These are phyloP conservation scores for Trachymyrmex septentrionalis DNA, from an alignment of 1,140 invertebrate genomes.

Conservation along the genomic window DNA sequence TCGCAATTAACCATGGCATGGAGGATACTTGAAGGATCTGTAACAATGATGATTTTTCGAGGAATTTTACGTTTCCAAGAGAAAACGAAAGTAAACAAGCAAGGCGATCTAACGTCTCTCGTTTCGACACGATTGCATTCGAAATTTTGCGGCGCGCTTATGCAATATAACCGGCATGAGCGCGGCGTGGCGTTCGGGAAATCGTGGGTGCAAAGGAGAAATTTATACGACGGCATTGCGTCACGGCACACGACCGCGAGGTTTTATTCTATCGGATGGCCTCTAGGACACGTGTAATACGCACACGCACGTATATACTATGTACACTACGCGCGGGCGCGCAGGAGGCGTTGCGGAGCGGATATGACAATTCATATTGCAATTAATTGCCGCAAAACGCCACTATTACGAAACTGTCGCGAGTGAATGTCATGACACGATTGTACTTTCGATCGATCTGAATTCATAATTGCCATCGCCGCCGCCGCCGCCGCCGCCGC, in stretches of 20 bases:
- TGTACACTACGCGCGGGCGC: not conserved
- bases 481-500: not conserved
- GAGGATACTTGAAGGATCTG: not conserved
- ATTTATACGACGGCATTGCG: constrained; percentile 65
- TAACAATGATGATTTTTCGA: not conserved
- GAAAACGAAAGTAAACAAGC: constrained; percentile 59
- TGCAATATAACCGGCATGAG: constrained; percentile 58
- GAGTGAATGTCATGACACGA: constrained; percentile 61
- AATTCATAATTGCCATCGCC: constrained; percentile 56
- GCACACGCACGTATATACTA: not conserved
- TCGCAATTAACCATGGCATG: not conserved
- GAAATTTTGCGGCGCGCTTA: constrained; percentile 72
- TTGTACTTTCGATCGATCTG: constrained; percentile 65
- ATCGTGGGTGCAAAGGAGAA: constrained; percentile 67
- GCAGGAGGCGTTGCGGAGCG: not conserved
- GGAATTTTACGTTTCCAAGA: constrained; percentile 18
- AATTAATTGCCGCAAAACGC: constrained; percentile 46
- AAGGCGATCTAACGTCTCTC: constrained; percentile 34
- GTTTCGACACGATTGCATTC: constrained; percentile 64
- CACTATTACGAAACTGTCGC: constrained; percentile 49
- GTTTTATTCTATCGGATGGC: constrained; percentile 31
- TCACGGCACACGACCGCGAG: constrained; percentile 12
- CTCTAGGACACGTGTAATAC: not conserved
- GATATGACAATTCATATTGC: constrained; percentile 52
- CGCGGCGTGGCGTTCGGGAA: constrained; percentile 66